Evolutionary conservation across 2,113 vertebrate genomes (phyloP).

Genomic region (Leucoraja erinaceus): DNA sequence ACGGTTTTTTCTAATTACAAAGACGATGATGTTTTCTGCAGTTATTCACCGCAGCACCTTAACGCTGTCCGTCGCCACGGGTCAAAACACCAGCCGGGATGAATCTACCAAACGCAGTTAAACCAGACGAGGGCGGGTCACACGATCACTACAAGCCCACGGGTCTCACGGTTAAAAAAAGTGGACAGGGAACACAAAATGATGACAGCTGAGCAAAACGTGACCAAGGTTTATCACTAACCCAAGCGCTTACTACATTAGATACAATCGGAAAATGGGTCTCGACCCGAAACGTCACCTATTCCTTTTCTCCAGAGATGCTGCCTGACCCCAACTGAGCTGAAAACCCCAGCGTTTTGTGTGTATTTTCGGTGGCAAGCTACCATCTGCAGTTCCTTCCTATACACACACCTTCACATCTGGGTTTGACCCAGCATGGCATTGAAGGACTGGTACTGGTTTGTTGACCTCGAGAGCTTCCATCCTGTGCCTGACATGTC

Average conservation of each 20-base stretch:
- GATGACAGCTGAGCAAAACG: neutral
- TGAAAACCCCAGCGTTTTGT: too few species aligned
- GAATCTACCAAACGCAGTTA: neutral
- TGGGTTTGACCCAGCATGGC: too few species aligned
- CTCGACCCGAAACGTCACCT: too few species aligned
- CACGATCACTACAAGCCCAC: conserved; percentile 3
- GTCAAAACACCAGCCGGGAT: neutral
- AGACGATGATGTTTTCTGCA: neutral
- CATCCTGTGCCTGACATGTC: neutral
- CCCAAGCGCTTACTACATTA: neutral
- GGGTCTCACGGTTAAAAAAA: neutral
- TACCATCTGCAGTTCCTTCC: too few species aligned
- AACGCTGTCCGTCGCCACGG: neutral
- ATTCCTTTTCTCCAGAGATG: too few species aligned
- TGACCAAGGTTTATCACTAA: neutral
- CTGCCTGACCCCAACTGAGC: too few species aligned
- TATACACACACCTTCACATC: neutral
- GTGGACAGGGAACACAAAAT: conserved; percentile 23
- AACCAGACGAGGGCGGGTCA: neutral
- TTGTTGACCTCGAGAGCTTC: neutral
- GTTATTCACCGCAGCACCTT: neutral
- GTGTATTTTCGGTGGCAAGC: too few species aligned
- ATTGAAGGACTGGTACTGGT: too few species aligned
- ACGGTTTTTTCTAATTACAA: neutral
- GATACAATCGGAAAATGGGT: neutral